A percentile compares a stretch with the other conserved stretches of the same genome.
Conservation (phyloP, 1,140 invertebrate genomes). For the Trachymyrmex septentrionalis region DNA sequence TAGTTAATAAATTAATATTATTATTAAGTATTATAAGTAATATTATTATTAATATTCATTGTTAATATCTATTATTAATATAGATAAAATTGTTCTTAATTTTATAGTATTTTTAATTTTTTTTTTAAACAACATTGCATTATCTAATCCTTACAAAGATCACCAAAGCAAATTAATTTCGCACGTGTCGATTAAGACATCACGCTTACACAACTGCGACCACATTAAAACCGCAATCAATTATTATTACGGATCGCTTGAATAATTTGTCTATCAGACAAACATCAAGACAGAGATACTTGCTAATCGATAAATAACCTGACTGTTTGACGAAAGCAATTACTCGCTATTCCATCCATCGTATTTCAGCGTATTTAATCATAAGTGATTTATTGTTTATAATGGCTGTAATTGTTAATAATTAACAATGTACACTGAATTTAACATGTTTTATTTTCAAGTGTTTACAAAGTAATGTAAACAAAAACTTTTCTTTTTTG, state of each 20-base stretch:
- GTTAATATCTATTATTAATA: neutral
- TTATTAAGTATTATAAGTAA: no score
- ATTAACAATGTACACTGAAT: neutral
- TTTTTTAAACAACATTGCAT: neutral
- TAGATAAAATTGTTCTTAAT: neutral
- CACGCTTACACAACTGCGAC: neutral
- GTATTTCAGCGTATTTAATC: constrained; percentile 11
- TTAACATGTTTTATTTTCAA: neutral
- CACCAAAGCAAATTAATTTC: neutral
- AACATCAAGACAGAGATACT: constrained; percentile 8
- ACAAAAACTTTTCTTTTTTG: neutral
- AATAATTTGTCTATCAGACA: constrained; percentile 43
- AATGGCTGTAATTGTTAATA: constrained; percentile 2
- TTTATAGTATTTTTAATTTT: neutral
- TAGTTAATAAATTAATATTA: neutral
- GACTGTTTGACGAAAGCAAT: neutral
- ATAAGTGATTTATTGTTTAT: neutral
- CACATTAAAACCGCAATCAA: constrained; percentile 30
- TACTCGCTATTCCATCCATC: constrained; percentile 10
- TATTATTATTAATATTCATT: neutral
- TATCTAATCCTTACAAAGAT: neutral
- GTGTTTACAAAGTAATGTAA: neutral
- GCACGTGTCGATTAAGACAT: constrained; percentile 16
- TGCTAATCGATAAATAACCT: neutral
- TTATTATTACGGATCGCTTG: constrained; percentile 32